Conservation (phyloP, 2,888 invertebrate species). For the Anthophora plumipes region DNA sequence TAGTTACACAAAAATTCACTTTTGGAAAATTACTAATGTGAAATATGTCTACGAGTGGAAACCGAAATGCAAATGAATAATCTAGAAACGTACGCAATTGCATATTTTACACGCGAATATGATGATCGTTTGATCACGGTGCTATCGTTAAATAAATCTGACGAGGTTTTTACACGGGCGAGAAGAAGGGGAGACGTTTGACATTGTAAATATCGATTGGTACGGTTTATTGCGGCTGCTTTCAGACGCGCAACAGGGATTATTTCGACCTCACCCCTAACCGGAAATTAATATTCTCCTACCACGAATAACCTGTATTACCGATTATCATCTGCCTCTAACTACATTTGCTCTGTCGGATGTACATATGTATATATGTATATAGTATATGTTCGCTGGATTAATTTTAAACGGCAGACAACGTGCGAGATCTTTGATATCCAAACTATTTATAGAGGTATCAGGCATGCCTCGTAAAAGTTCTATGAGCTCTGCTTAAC, state of each 20-base stretch:
- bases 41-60: no score
- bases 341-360: constrained; percentile 41
- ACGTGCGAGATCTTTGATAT: constrained; percentile 62
- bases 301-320: constrained; percentile 68
- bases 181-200: not conserved
- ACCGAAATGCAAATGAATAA: not conserved
- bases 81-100: not conserved
- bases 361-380: not conserved
- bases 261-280: constrained; percentile 47
- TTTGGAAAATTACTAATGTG: no score
- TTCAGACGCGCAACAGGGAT: constrained; percentile 55
- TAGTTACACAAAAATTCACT: no score
- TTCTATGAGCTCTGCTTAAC: constrained; percentile 59
- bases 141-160: constrained; percentile 28
- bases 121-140: not conserved
- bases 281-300: constrained; percentile 69
- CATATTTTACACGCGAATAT: not conserved
- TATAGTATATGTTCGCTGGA: constrained; percentile 44
- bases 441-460: constrained; percentile 64
- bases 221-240: constrained; percentile 20
- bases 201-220: constrained; percentile 48
- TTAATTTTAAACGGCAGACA: constrained; percentile 67
- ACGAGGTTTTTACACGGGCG: not conserved
- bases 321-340: constrained; percentile 69
- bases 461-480: constrained; percentile 62